Base-by-base conservation (phyloP, 1,140 invertebrate species). In the Danaus melanippus region DNA sequence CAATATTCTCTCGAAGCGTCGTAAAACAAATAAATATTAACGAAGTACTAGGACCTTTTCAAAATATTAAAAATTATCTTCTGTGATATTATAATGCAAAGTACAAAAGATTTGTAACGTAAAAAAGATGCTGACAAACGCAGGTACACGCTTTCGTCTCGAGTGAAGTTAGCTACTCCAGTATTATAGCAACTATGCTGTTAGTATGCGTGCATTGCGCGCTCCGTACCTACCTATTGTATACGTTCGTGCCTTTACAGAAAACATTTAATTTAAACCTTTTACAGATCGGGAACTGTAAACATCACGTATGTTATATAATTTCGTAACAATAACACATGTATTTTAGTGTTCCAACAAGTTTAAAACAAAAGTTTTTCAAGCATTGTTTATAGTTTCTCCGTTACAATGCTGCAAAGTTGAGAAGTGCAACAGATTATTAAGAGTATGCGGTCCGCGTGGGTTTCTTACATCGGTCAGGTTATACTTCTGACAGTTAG, bases 331-430 rank as follows among this genome's bases (percentile, higher is more conserved):
- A 42, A 49, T 48, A 50, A 55, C 12, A 50, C 46, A 50, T 51
- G 45, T 62, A 62, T 53, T 71, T 67, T 51, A 75, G 72, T 58
- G 55, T 68, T 60, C 63, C 58, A 68, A 64, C 60, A 66, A 70
- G 53, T 32, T 72, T 58, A 56, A 59, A 61, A 66, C 55, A 70
- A 76, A 83, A 73, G 63, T 66, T 78, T 77, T 79, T 73, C 67
- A 50, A 69, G 54, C 71, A 62, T 67, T 80, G 76, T 83, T 80
- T 77, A 79, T 76, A 76, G 69, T 71, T 74, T 67, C 60, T 53
- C 65, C 45, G 57, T 39, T 69, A 47, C 50, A 73, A 82, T 58
- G 67, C 64, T 59, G 58, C 72, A 12, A 67, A 75, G 56, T 81
- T 76, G 7, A 53, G 58, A 64, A 79, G 75, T 54, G 61, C 66